Conservation (phyloP, 2,113 vertebrate genomes). For the Protobothrops flavoviridis region DNA sequence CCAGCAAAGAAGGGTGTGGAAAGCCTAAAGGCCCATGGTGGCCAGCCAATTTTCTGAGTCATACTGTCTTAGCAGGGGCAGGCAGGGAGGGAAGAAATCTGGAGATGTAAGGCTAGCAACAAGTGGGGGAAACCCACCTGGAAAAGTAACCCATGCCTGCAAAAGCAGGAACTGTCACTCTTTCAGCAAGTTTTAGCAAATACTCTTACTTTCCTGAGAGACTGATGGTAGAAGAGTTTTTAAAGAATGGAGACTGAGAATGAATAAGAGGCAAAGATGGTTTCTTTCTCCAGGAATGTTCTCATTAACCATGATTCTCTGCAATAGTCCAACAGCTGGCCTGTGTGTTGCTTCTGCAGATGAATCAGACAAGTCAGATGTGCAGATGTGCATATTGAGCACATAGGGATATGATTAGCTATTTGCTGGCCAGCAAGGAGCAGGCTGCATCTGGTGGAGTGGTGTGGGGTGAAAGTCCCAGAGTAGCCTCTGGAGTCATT, state of each 20-base stretch:
- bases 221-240: not conserved
- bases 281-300: not conserved
- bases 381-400: slow-evolving; percentile 67
- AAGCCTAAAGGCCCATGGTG: not conserved
- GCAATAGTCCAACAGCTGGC: slow-evolving; percentile 46
- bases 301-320: slow-evolving; percentile 46
- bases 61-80: not conserved
- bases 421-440: slow-evolving; percentile 59
- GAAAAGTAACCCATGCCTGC: not conserved
- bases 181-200: slow-evolving; percentile 11
- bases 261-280: accelerated
- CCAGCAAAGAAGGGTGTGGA: slow-evolving; percentile 10
- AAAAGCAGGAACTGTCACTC: not conserved
- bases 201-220: not conserved
- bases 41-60: slow-evolving; percentile 36
- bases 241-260: not conserved
- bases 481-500: slow-evolving; percentile 53
- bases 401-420: slow-evolving; percentile 64
- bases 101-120: slow-evolving; percentile 28
- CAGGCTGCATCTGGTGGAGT: slow-evolving; percentile 56
- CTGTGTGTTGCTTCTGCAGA: slow-evolving; percentile 45
- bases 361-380: slow-evolving; percentile 58
- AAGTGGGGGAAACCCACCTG: slow-evolving; percentile 39
- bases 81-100: not conserved
- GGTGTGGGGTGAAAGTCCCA: slow-evolving; percentile 53